Evolutionary conservation across 2,797 vertebrate species (phyloP), one percentile per base, ranked within the genome.

Genomic region (Mormyrus hasselquistii): DNA sequence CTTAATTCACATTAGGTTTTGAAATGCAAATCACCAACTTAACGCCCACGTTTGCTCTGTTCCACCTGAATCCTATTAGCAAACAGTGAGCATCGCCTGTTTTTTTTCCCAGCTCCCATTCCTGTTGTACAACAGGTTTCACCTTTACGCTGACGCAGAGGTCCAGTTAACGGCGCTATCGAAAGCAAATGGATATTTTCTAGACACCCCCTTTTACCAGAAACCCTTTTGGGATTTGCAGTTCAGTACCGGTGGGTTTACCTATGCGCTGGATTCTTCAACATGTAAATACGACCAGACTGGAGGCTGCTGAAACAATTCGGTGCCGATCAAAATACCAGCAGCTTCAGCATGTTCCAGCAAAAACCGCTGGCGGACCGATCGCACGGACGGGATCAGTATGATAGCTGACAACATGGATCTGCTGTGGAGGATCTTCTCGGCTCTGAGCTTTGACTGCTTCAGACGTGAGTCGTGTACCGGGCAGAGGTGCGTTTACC

Each of bases 391-490:
- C 85, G 55, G 53, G 79, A 12, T n/a, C 90, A 91, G 62, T 92
- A 95, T 95, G 95, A 95, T 92, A 94, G 90, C 88, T 90, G 62
- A 87, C 91, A 91, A 93, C 90, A 95, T 95, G 96, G 95, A 95
- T 62, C 93, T 96, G 93, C 92, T 96, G 29, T 96, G 95, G 95
- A 96, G 95, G 92, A 94, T 96, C 90, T 92, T 96, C 0, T 94
- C 95, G 0, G 95, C 95, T 3, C 90, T 96, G 91, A 95, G 95
- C 92, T 94, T 96, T 91, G 94, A 95, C 91, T 96, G 96, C 91
- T 94, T 95, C 49, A 96, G 94, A 91, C 93, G 94, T 19, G 94
- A 95, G 1, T 91, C 95, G 86, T 94, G 90, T n/a, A 91, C 95
- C 65, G 93, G 95, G 25, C 91, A 92, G 34, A 96, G 95, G 96